A percentile compares a stretch with the other conserved stretches of the same genome.
Conservation (phyloP, 2,797 vertebrate species). For the Semaprochilodus insignis region DNA sequence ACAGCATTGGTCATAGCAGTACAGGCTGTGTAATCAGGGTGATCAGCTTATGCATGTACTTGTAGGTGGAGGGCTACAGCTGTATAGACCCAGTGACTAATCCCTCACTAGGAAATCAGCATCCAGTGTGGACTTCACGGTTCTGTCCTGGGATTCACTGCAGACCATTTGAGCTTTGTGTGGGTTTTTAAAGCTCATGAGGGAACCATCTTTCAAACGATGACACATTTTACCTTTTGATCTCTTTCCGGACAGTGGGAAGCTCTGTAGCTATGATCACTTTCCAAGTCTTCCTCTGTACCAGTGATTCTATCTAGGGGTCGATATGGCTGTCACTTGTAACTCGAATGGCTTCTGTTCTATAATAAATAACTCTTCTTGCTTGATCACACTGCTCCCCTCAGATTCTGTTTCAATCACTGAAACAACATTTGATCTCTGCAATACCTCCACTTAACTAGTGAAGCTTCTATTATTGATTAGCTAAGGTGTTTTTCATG, state of each 20-base stretch:
- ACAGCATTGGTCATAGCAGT: neutral
- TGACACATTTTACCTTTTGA: neutral
- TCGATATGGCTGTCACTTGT: neutral
- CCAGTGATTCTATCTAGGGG: neutral
- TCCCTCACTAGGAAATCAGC: neutral
- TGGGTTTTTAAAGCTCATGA: neutral
- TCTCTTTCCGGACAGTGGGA: neutral
- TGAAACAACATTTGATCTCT: neutral
- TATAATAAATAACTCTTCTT: slow-evolving; percentile 11
- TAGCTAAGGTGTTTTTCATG: neutral
- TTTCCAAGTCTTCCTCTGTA: neutral
- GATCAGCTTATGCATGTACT: neutral
- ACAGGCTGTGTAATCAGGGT: neutral
- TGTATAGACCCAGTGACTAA: slow-evolving; percentile 14
- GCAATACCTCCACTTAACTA: neutral
- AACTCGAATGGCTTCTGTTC: neutral
- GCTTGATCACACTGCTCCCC: too few relatives aligned
- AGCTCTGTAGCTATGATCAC: neutral
- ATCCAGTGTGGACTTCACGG: neutral
- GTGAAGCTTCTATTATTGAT: neutral
- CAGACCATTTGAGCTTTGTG: too few relatives aligned
- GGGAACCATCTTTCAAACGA: neutral
- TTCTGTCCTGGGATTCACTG: neutral
- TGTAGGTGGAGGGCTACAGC: neutral
- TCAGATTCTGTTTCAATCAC: neutral